phyloP scores from a whole-genome alignment of 2,113 vertebrate species.

The Oreotragus oreotragus region DNA sequence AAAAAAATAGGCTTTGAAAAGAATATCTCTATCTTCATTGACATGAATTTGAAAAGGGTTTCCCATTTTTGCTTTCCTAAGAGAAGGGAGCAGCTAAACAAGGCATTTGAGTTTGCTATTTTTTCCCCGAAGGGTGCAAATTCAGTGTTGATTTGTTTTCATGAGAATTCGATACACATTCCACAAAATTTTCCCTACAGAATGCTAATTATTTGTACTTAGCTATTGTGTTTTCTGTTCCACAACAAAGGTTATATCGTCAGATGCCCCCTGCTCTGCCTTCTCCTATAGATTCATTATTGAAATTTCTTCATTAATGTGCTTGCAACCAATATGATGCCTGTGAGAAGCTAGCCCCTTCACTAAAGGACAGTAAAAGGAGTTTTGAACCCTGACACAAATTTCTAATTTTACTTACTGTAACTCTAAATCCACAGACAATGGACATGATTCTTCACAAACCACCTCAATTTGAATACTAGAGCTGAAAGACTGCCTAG shows the following conservation, averaged over 20 bases:
- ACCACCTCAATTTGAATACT: not conserved
- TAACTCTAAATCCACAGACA: not conserved
- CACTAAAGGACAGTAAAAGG: not conserved
- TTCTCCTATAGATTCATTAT: not conserved
- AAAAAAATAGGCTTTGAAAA: not conserved
- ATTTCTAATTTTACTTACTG: not conserved
- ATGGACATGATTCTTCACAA: not conserved
- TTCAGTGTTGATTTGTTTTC: not conserved
- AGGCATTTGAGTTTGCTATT: not conserved
- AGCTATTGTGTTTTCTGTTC: not conserved
- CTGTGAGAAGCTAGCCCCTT: not conserved
- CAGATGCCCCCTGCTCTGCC: not conserved
- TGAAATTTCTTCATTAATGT: not conserved
- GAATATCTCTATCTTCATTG: not conserved
- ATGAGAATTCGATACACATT: not conserved
- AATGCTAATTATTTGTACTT: not conserved
- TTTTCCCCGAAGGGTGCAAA: not conserved
- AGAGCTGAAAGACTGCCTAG: not conserved
- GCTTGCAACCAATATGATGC: not conserved
- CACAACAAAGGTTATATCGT: not conserved
- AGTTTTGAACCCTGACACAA: not conserved
- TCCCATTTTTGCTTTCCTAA: not conserved
- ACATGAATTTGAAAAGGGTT: not conserved
- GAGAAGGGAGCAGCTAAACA: not conserved
- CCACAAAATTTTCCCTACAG: not conserved